Conservation (phyloP, 1,140 invertebrate species). For the Lasioglossum albipes region DNA sequence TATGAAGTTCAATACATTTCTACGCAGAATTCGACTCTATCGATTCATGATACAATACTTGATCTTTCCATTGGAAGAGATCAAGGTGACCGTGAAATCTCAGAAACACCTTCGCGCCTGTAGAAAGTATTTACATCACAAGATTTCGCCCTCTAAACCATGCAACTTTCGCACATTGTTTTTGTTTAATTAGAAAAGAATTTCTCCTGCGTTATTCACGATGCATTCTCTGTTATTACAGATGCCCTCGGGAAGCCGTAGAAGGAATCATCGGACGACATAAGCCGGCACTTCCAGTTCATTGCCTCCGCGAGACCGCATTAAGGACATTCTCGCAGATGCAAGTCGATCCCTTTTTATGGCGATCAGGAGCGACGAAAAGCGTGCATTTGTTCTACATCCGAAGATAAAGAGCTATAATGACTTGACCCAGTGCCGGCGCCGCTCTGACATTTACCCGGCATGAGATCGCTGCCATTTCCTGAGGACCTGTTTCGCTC, state of each 20-base stretch:
- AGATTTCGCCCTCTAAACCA: too few relatives aligned
- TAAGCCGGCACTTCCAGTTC: not conserved
- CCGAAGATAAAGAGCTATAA: not conserved
- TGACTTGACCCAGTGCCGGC: not conserved
- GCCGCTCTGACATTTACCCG: too few relatives aligned
- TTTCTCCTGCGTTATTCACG: not conserved
- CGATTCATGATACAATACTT: too few relatives aligned
- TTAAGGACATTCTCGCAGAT: not conserved
- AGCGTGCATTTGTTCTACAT: not conserved
- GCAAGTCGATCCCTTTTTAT: not conserved
- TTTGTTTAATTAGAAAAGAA: not conserved
- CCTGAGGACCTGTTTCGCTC: too few relatives aligned
- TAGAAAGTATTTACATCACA: too few relatives aligned
- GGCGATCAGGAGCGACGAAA: not conserved
- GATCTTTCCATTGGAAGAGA: too few relatives aligned
- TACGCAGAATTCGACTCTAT: too few relatives aligned
- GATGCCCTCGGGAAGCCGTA: not conserved
- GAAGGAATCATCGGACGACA: not conserved
- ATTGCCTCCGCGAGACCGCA: not conserved
- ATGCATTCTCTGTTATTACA: not conserved
- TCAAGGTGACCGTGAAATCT: too few relatives aligned
- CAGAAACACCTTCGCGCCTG: too few relatives aligned
- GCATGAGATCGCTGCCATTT: not conserved
- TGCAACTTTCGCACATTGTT: too few relatives aligned
- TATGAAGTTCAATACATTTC: too few relatives aligned